Conservation (phyloP, 2,888 invertebrate species). For the Andrena bicolor region DNA sequence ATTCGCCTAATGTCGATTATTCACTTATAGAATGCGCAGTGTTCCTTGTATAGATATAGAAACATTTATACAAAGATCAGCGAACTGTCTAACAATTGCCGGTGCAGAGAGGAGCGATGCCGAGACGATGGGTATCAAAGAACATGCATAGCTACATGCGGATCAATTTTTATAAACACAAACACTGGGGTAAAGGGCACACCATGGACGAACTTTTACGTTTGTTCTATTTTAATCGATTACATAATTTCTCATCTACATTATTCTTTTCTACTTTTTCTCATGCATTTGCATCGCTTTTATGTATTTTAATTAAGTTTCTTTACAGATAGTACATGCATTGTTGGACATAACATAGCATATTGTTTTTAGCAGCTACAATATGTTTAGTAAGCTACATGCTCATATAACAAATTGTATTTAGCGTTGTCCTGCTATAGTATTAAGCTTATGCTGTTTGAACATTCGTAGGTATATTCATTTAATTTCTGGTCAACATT, state of each 20-base stretch:
- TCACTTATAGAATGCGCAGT: slow-evolving; percentile 48
- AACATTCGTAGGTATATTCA: background rate
- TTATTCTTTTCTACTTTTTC: slow-evolving; percentile 34
- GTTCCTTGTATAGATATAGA: slow-evolving; percentile 46
- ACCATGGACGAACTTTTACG: slow-evolving; percentile 51
- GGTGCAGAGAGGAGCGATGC: slow-evolving; percentile 36
- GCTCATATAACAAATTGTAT: slow-evolving; percentile 27
- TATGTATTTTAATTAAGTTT: slow-evolving; percentile 54
- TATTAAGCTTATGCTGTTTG: slow-evolving; percentile 42
- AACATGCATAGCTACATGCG: slow-evolving; percentile 55
- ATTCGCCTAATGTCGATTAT: slow-evolving; percentile 29
- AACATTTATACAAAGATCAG: slow-evolving; percentile 48
- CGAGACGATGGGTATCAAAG: slow-evolving; percentile 53
- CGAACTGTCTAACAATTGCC: slow-evolving; percentile 47
- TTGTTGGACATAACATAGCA: slow-evolving; percentile 41
- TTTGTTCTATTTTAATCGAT: slow-evolving; percentile 59
- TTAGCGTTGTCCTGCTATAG: slow-evolving; percentile 19
- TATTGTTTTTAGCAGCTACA: slow-evolving; percentile 45
- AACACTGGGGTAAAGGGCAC: slow-evolving; percentile 82
- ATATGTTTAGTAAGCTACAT: slow-evolving; percentile 35
- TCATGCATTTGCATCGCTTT: slow-evolving; percentile 52
- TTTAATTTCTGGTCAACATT: background rate
- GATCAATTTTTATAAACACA: slow-evolving; percentile 74
- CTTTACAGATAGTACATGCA: slow-evolving; percentile 49
- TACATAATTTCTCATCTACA: slow-evolving; percentile 61